These are phyloP conservation scores for Caretta caretta DNA, from an alignment of 2,113 vertebrate species.

Conservation along the genomic window DNA sequence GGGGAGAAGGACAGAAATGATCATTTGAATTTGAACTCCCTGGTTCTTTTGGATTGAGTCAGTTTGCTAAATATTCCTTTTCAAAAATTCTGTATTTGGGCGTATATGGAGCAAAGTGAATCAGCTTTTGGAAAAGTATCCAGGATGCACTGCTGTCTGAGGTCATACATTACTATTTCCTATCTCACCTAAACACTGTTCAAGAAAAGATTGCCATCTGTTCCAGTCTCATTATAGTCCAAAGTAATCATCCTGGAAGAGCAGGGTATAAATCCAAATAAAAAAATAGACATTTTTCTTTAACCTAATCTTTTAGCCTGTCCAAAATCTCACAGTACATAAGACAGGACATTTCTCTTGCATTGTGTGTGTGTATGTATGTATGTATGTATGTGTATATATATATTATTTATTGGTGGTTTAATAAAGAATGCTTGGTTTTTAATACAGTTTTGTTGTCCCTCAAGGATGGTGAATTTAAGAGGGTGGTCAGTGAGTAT, in stretches of 20 bases:
- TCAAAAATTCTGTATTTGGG: not conserved
- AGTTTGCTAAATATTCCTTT: not conserved
- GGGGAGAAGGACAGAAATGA: accelerated
- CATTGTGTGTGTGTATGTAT: not conserved
- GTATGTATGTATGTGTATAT: not conserved
- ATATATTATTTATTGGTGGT: not conserved
- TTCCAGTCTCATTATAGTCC: not conserved
- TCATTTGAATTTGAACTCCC: accelerated
- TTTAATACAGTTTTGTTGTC: not conserved
- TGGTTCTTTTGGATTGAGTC: not conserved
- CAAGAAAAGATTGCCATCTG: not conserved
- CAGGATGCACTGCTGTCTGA: not conserved
- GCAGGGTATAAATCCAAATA: not conserved
- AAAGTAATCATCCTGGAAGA: not conserved
- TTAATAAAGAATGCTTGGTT: not conserved
- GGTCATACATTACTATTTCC: accelerated
- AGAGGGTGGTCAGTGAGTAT: not conserved
- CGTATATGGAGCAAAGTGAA: not conserved
- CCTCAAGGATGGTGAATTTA: not conserved
- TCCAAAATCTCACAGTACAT: not conserved
- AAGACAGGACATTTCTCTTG: not conserved
- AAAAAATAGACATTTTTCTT: not conserved
- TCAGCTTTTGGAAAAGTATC: not conserved
- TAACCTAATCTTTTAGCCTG: accelerated
- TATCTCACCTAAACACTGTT: not conserved